phyloP scores from a whole-genome alignment of 2,797 vertebrate species.

The Leptodactylus fallax region DNA sequence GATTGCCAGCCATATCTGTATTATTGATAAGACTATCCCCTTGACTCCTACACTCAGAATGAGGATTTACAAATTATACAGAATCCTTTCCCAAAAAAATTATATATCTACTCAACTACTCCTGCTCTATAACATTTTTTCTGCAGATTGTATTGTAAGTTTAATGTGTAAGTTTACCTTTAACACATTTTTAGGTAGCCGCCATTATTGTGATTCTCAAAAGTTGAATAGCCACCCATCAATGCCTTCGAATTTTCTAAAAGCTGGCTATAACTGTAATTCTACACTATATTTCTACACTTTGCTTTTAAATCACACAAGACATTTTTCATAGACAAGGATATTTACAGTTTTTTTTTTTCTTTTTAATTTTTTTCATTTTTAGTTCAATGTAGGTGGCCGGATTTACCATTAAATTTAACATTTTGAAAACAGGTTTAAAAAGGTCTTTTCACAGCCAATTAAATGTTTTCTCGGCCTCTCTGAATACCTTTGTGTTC shows the following conservation, averaged over 20 bases:
- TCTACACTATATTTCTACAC: too few species aligned
- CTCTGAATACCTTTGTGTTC: background rate
- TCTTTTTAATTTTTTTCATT: background rate
- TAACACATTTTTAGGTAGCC: too few species aligned
- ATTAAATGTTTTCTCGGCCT: background rate
- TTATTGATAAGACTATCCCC: too few species aligned
- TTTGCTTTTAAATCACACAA: background rate
- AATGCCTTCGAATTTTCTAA: background rate
- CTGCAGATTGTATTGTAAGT: too few species aligned
- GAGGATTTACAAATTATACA: too few species aligned
- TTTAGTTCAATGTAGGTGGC: background rate
- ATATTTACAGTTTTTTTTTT: background rate
- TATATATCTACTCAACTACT: too few species aligned
- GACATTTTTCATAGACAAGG: background rate
- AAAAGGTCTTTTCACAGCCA: slow-evolving; percentile 12
- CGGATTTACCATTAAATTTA: slow-evolving; percentile 16
- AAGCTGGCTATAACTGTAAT: background rate
- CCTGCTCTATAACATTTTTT: too few species aligned
- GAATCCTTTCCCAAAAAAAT: too few species aligned
- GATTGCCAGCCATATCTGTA: too few species aligned
- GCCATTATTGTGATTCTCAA: background rate
- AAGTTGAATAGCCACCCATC: background rate
- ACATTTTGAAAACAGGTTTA: slow-evolving; percentile 15
- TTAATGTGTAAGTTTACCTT: too few species aligned
- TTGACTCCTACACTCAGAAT: too few species aligned